Evolutionary conservation across 2,797 vertebrate species (phyloP).

Genomic region (Erpetoichthys calabaricus): DNA sequence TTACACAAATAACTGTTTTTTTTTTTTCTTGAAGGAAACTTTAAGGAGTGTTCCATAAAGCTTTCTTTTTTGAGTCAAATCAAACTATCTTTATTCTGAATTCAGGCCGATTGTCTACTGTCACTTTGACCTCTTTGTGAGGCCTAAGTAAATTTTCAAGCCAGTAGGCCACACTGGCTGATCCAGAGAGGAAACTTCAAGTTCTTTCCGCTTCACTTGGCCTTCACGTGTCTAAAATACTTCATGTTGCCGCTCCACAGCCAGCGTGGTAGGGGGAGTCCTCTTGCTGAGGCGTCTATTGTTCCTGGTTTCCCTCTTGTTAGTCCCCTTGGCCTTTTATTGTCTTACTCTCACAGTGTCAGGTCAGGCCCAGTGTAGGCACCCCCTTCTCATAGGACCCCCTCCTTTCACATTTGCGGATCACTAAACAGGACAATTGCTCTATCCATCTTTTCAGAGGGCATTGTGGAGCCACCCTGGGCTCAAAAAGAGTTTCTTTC

Average conservation of each 20-base stretch:
- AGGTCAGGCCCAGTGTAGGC: conserved; percentile 59
- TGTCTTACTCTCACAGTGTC: conserved; percentile 50
- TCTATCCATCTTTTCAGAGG: conserved; percentile 66
- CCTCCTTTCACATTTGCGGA: conserved; percentile 55
- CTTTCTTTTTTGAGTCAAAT: conserved; percentile 21
- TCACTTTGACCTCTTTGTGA: conserved; percentile 41
- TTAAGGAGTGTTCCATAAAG: too few relatives aligned
- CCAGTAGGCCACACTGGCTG: conserved; percentile 38
- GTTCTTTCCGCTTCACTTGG: conserved; percentile 49
- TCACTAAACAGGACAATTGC: conserved; percentile 82
- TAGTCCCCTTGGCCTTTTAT: conserved; percentile 64
- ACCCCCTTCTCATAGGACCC: conserved; percentile 49
- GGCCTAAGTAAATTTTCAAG: conserved; percentile 36
- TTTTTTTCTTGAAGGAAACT: too few relatives aligned
- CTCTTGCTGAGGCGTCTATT: conserved; percentile 37
- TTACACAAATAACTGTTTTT: too few relatives aligned
- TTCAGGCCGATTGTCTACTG: conserved; percentile 25
- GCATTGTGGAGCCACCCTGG: conserved; percentile 60
- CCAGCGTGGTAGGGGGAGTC: conserved; percentile 31
- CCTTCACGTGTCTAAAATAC: conserved; percentile 51
- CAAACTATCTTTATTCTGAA: conserved; percentile 28
- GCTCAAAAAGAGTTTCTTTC: conserved; percentile 62
- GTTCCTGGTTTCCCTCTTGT: conserved; percentile 54
- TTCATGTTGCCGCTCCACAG: conserved; percentile 39
- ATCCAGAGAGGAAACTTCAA: conserved; percentile 43